These are phyloP conservation scores for Idaea biselata DNA, from an alignment of 2,888 invertebrate genomes.

Conservation along the genomic window DNA sequence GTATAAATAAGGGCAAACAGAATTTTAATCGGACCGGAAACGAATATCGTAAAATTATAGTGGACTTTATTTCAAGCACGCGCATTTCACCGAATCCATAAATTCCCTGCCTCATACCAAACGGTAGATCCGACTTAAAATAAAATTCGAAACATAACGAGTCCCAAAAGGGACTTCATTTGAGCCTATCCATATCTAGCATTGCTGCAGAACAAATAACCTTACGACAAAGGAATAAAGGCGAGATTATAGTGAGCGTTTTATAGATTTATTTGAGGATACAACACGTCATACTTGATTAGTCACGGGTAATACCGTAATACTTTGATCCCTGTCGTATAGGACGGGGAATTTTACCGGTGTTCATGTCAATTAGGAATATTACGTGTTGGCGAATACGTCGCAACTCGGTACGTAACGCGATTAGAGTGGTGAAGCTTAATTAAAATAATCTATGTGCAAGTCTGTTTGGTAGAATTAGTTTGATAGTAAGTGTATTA, in stretches of 20 bases:
- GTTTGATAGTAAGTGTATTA: no score
- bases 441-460: no score
- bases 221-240: conserved; percentile 10
- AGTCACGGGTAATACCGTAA: conserved; percentile 32
- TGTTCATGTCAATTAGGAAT: conserved; percentile 21
- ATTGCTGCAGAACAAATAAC: conserved; percentile 9
- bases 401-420: no score
- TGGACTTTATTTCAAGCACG: no score
- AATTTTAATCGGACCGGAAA: no score
- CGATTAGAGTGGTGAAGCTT: no score
- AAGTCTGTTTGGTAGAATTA: no score
- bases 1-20: no score
- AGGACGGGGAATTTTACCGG: conserved; percentile 19
- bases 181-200: neutral
- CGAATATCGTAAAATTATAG: no score
- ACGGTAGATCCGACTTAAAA: conserved; percentile 1
- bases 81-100: no score
- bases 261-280: conserved; percentile 18
- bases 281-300: conserved; percentile 27
- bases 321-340: conserved; percentile 15
- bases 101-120: no score
- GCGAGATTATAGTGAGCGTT: conserved; percentile 9
- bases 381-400: no score
- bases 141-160: conserved; percentile 17
- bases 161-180: conserved; percentile 7